These are phyloP conservation scores for Euborellia annulipes DNA, from an alignment of 1,140 invertebrate species.

Conservation along the genomic window DNA sequence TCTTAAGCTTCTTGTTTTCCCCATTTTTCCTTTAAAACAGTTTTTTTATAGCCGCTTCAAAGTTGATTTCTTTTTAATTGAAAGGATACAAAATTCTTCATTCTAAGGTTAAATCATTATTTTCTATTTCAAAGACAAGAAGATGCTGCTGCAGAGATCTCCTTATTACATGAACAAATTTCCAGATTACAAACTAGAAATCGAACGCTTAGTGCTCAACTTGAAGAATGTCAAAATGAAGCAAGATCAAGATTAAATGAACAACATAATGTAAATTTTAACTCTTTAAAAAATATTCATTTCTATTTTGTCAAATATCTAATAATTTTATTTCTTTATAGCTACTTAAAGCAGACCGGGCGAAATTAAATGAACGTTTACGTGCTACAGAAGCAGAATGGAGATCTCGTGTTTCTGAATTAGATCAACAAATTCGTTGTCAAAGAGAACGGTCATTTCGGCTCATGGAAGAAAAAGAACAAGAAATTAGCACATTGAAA, in stretches of 20 bases:
- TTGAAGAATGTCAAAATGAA: constrained; percentile 38
- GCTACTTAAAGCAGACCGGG: constrained; percentile 36
- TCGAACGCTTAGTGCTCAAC: constrained; percentile 39
- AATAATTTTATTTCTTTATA: constrained; percentile 15
- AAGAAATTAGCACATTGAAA: constrained; percentile 51
- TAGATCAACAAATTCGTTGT: constrained; percentile 60
- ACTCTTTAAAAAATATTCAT: background rate
- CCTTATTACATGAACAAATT: too few relatives aligned
- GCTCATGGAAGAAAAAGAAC: constrained; percentile 63
- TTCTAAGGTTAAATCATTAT: too few relatives aligned
- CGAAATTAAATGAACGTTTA: constrained; percentile 39
- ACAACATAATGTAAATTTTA: constrained; percentile 24
- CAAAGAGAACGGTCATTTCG: constrained; percentile 61
- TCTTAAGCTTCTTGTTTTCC: too few relatives aligned
- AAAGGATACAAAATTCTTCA: too few relatives aligned
- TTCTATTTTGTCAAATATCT: too few relatives aligned
- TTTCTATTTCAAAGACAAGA: too few relatives aligned
- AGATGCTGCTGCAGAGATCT: too few relatives aligned
- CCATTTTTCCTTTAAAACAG: too few relatives aligned
- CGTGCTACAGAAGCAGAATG: constrained; percentile 36
- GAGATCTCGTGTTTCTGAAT: constrained; percentile 35
- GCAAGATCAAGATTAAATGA: constrained; percentile 34
- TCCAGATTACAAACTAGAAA: constrained; percentile 46
- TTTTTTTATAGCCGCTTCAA: too few relatives aligned
- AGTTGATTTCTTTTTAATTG: too few relatives aligned